Evolutionary conservation across 2,888 invertebrate genomes (phyloP).

Genomic region (Melanostoma mellinum): DNA sequence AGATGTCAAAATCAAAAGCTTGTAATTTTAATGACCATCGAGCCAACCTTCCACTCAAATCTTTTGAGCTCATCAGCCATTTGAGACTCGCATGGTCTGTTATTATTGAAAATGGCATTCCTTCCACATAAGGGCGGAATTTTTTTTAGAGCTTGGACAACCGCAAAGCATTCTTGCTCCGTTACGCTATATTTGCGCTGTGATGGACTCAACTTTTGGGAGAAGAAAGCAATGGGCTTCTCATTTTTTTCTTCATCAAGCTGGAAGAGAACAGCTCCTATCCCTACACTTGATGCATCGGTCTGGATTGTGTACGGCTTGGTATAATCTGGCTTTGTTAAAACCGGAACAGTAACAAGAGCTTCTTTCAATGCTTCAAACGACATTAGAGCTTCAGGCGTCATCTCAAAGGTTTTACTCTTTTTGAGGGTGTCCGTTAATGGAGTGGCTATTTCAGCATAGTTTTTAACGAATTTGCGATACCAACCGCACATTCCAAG

Average conservation of each 20-base stretch:
- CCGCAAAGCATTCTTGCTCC: slow-evolving; percentile 5
- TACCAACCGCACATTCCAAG: slow-evolving; percentile 71
- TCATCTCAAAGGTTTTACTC: slow-evolving; percentile 1
- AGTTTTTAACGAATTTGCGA: slow-evolving; percentile 40
- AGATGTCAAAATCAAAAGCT: slow-evolving; percentile 63
- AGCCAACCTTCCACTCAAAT: slow-evolving; percentile 72
- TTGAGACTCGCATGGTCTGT: slow-evolving; percentile 61
- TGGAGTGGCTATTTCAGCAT: slow-evolving; percentile 32
- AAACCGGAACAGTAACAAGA: neutral
- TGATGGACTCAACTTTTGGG: neutral
- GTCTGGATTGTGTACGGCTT: slow-evolving; percentile 22
- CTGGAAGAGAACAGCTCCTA: slow-evolving; percentile 16
- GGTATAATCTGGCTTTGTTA: slow-evolving; percentile 11
- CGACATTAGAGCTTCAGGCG: neutral
- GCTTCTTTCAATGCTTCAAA: slow-evolving; percentile 11
- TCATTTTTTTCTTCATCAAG: slow-evolving; percentile 22
- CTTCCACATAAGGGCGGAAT: slow-evolving; percentile 60
- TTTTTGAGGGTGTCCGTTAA: slow-evolving; percentile 5
- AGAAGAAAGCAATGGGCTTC: slow-evolving; percentile 38
- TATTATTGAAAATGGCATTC: slow-evolving; percentile 35
- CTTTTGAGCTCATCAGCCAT: slow-evolving; percentile 50
- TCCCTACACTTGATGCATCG: slow-evolving; percentile 10
- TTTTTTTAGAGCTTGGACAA: slow-evolving; percentile 33
- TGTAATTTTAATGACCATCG: slow-evolving; percentile 74
- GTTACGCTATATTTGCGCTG: neutral